Evolutionary conservation across 2,888 invertebrate genomes (phyloP), one percentile per base, ranked within the genome.

Genomic region (Heliconius sara): DNA sequence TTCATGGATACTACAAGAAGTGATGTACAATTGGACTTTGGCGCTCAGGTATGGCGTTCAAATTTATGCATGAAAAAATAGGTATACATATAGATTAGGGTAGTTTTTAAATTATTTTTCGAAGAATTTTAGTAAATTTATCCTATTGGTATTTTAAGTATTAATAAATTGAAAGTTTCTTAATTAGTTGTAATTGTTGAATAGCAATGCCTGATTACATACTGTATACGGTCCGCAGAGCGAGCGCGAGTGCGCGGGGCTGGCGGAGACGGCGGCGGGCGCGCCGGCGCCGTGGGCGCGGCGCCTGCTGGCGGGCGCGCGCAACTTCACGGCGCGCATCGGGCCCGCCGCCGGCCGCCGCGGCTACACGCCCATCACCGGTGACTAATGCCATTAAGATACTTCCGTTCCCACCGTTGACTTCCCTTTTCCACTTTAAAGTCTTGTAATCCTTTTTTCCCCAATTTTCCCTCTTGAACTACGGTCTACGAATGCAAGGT

Each of bases 321-420:
- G 91, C 78, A 96, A 95, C 77, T 97, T 98, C 89, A 96, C 96
- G 2, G 98, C 96, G 0, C 95, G 97, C 86, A 98, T 98, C 85
- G 98, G 98, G 0, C 98, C 98, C 0, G 97, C 98, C 0, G 98
- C 97, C 3, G 98, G 98, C 0, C 96, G 96, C 76, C 93, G 97
- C 5, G 98, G 98, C 1, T 98, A 98, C 91, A 96, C 97, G 0
- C 96, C 97, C 47, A 47, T 16, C 47, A 47, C 47, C 3, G 47
- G 47, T 47, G 13, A 34, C 34, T 34, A 34, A 47, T 47, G 16
- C 47, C 47, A 47, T 47, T 47, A 16, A 47, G 16, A 47, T 47
- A 47, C 47, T 47, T 47, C 47, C 47, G 1, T 47, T 47, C 47
- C 9, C 34, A 34, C 34, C 19, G 22, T 57, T 9, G 16, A n/a